A percentile compares a stretch with the other conserved stretches of the same genome.
phyloP scores from a whole-genome alignment of 2,113 vertebrate species.

The Thalassarche chlororhynchos region DNA sequence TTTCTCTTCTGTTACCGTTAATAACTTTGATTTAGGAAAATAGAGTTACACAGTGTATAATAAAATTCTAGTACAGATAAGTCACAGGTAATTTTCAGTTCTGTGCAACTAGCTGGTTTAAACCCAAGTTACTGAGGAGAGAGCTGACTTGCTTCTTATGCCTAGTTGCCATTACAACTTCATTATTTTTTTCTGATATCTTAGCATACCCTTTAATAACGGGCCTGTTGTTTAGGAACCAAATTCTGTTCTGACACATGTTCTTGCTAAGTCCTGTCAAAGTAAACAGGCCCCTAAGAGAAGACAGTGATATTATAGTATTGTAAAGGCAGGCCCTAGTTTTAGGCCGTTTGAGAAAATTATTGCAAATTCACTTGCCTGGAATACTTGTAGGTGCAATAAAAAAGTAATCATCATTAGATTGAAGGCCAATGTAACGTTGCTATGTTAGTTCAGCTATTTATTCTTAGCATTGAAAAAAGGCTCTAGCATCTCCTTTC shows the following conservation, averaged over 20 bases:
- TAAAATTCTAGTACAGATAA: background rate
- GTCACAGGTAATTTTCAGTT: background rate
- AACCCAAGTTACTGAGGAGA: background rate
- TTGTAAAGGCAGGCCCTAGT: background rate
- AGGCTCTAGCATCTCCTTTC: background rate
- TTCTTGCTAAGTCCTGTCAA: background rate
- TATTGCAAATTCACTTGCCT: background rate
- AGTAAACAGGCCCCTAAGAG: background rate
- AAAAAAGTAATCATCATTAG: background rate
- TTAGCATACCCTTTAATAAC: background rate
- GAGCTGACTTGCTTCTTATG: background rate
- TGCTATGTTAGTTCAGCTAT: background rate
- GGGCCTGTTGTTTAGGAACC: background rate
- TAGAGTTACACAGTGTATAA: background rate
- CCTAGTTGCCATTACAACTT: background rate
- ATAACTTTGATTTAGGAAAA: slow-evolving; percentile 10
- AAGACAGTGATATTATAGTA: background rate
- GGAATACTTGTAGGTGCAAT: background rate
- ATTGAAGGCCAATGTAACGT: background rate
- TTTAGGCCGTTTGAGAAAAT: background rate
- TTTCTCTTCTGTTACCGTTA: background rate
- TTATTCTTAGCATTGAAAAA: background rate
- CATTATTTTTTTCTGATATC: background rate
- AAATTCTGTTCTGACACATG: background rate
- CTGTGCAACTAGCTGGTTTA: background rate